Conservation (phyloP, 2,888 invertebrate species). For the Tachina grossa region DNA sequence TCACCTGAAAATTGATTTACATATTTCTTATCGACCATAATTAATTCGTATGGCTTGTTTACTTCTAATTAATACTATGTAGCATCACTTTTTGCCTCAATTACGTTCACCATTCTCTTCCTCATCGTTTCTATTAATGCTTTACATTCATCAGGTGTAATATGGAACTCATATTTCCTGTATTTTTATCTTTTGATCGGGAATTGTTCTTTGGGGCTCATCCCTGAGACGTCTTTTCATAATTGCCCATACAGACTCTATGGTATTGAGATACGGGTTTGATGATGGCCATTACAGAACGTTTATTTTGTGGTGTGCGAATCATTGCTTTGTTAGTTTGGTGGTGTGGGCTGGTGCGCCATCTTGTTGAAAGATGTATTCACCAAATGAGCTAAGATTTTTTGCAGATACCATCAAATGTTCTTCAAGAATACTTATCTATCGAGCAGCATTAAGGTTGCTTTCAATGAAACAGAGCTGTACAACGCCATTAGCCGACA, state of each 20-base stretch:
- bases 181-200: background rate
- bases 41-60: no score
- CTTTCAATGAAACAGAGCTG: slow-evolving; percentile 1
- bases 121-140: slow-evolving; percentile 2
- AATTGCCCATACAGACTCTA: no score
- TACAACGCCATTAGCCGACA: slow-evolving; percentile 5
- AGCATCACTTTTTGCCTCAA: slow-evolving; percentile 10
- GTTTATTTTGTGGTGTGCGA: no score
- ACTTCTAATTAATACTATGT: background rate
- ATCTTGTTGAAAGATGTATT: slow-evolving; percentile 19
- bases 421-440: slow-evolving; percentile 16
- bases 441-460: slow-evolving; percentile 18
- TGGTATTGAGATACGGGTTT: no score
- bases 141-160: background rate
- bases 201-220: no score
- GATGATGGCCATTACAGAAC: no score
- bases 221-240: no score
- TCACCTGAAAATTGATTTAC: no score
- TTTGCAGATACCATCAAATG: slow-evolving; percentile 13
- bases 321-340: no score
- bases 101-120: background rate
- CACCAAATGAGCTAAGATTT: slow-evolving; percentile 11
- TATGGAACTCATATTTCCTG: background rate
- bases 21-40: no score
- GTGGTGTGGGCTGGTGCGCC: slow-evolving; percentile 11